phyloP scores from a whole-genome alignment of 2,113 vertebrate genomes.

The Sebastes fasciatus region DNA sequence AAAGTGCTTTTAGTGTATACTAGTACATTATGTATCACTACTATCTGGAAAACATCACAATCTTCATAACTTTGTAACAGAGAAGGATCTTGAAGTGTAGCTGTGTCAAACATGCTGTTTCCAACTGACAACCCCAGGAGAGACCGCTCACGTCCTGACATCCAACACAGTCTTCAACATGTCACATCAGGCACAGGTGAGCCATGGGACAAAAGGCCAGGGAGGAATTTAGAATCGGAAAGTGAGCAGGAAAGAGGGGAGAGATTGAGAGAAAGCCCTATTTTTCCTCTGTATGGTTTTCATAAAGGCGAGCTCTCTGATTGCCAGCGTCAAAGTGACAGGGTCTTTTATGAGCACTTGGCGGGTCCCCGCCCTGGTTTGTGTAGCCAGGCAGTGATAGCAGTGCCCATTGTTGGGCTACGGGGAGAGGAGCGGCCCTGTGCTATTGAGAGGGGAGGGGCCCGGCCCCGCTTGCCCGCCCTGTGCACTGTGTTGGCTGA shows the following conservation, averaged over 20 bases:
- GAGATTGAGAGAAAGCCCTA: constrained; percentile 60
- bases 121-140: neutral
- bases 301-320: constrained; percentile 77
- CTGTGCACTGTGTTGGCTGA: constrained; percentile 74
- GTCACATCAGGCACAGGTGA: constrained; percentile 62
- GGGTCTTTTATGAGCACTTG: constrained; percentile 78
- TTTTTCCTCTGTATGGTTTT: constrained; percentile 71
- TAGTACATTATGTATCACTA: too few relatives aligned
- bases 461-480: constrained; percentile 54
- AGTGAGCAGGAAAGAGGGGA: constrained; percentile 52
- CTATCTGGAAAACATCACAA: too few relatives aligned
- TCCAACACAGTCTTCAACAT: constrained; percentile 29
- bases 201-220: constrained; percentile 44
- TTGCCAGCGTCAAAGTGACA: constrained; percentile 82
- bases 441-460: constrained; percentile 81
- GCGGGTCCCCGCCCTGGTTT: constrained; percentile 80
- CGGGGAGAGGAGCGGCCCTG: constrained; percentile 68
- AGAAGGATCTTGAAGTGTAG: too few relatives aligned
- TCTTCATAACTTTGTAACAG: too few relatives aligned
- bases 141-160: constrained; percentile 12
- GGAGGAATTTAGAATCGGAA: constrained; percentile 51
- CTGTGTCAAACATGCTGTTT: neutral
- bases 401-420: constrained; percentile 79
- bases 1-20: too few relatives aligned
- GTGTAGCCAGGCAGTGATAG: constrained; percentile 83